Conservation (phyloP, 2,888 invertebrate genomes). For the Epistrophe grossulariae region DNA sequence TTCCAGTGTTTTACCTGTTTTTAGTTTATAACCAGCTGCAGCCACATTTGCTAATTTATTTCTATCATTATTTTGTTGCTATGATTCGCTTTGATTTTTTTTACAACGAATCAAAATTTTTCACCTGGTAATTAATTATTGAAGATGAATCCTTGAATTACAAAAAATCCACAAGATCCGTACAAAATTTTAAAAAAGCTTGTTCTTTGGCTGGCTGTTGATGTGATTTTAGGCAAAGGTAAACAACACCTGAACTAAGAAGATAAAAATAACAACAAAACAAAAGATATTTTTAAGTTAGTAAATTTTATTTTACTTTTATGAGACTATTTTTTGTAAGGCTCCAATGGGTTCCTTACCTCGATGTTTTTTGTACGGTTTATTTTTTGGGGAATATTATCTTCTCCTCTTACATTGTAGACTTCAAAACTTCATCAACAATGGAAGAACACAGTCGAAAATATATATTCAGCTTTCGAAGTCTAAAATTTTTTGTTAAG, state of each 20-base stretch:
- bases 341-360: conserved; percentile 72
- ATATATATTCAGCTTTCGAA: conserved; percentile 51
- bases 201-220: conserved; percentile 71
- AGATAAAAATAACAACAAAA: conserved; percentile 65
- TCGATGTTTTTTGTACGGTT: conserved; percentile 23
- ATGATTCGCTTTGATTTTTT: conserved; percentile 43
- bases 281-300: conserved; percentile 57
- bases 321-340: conserved; percentile 58
- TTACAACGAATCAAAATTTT: conserved; percentile 53
- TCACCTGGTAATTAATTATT: conserved; percentile 47
- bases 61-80: conserved; percentile 27
- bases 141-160: conserved; percentile 72
- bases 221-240: conserved; percentile 66
- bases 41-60: conserved; percentile 60
- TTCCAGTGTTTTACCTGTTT: conserved; percentile 73
- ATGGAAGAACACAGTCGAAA: conserved; percentile 60
- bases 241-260: conserved; percentile 75
- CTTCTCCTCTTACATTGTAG: conserved; percentile 55
- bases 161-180: conserved; percentile 74
- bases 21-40: conserved; percentile 62
- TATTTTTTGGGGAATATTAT: conserved; percentile 21
- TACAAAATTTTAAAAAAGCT: conserved; percentile 61
- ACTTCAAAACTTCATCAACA: conserved; percentile 50
- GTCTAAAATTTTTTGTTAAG: conserved; percentile 23
- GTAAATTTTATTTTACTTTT: conserved; percentile 53